Conservation (phyloP, 2,797 vertebrate genomes). For the Sebastes jordani region DNA sequence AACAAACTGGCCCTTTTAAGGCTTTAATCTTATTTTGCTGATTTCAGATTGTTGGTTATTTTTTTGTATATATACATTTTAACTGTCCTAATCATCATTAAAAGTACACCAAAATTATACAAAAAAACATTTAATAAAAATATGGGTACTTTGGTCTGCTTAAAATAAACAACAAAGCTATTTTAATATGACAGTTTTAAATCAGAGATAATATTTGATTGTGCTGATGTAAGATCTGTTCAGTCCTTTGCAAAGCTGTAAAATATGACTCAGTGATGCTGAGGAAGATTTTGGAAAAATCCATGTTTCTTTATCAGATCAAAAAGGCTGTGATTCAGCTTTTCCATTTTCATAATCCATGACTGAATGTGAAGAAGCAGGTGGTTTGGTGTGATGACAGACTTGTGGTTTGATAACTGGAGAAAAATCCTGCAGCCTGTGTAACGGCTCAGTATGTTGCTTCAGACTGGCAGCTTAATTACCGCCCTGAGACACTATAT, state of each 20-base stretch:
- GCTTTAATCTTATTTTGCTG: background rate
- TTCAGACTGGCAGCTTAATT: slow-evolving; percentile 43
- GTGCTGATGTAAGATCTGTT: background rate
- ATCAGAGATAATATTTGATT: background rate
- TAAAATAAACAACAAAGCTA: background rate
- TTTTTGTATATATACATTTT: background rate
- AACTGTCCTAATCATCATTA: background rate
- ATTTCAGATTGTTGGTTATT: background rate
- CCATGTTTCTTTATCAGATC: background rate
- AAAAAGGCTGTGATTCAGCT: slow-evolving; percentile 1
- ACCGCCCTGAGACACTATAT: background rate
- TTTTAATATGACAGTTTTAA: background rate
- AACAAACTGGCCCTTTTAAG: no score
- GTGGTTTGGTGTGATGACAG: slow-evolving; percentile 30
- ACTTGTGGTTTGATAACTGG: background rate
- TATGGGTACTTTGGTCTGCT: background rate
- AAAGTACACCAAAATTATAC: background rate
- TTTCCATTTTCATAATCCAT: slow-evolving; percentile 20
- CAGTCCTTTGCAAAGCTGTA: background rate
- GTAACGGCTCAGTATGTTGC: slow-evolving; percentile 5
- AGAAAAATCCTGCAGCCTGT: slow-evolving; percentile 12
- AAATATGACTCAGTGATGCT: background rate
- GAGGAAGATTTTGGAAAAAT: background rate
- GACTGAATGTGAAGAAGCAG: slow-evolving; percentile 35
- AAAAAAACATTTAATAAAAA: background rate